These are phyloP conservation scores for Platysteira castanea DNA, from an alignment of 2,113 vertebrate species.

Conservation along the genomic window DNA sequence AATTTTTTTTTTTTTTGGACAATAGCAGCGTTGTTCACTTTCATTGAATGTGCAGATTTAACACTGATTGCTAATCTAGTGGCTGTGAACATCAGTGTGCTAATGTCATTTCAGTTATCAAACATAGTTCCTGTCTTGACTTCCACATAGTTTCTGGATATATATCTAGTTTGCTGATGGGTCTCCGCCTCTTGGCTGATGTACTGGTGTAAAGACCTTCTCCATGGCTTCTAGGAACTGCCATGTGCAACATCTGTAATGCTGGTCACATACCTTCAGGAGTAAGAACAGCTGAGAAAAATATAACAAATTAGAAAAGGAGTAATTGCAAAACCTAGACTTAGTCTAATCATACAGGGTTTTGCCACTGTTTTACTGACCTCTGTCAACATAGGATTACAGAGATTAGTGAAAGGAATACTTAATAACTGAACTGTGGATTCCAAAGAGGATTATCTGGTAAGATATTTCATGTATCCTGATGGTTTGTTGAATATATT, in stretches of 20 bases:
- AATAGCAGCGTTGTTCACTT: slow-evolving; percentile 65
- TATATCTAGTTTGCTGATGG: neutral
- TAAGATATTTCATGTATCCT: slow-evolving; percentile 59
- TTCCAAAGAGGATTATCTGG: slow-evolving; percentile 68
- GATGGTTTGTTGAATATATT: slow-evolving; percentile 52
- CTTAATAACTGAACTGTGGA: slow-evolving; percentile 66
- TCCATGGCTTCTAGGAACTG: neutral
- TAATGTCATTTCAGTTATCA: slow-evolving; percentile 27
- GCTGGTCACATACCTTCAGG: neutral
- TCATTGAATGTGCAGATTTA: slow-evolving; percentile 64
- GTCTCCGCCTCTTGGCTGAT: neutral
- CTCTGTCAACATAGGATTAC: slow-evolving; percentile 60
- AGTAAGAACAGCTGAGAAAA: neutral
- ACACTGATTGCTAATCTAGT: slow-evolving; percentile 34
- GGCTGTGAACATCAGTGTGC: slow-evolving; percentile 4
- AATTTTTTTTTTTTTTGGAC: slow-evolving; percentile 50
- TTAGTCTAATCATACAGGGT: slow-evolving; percentile 36
- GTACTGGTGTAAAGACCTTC: neutral
- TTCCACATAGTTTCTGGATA: neutral
- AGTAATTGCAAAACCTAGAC: slow-evolving; percentile 34
- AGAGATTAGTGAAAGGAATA: slow-evolving; percentile 64
- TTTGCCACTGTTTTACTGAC: slow-evolving; percentile 64
- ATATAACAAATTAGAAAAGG: neutral
- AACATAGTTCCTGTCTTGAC: neutral
- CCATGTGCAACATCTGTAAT: neutral